phyloP scores from a whole-genome alignment of 2,888 invertebrate genomes.

The Glaucopsyche alexis region DNA sequence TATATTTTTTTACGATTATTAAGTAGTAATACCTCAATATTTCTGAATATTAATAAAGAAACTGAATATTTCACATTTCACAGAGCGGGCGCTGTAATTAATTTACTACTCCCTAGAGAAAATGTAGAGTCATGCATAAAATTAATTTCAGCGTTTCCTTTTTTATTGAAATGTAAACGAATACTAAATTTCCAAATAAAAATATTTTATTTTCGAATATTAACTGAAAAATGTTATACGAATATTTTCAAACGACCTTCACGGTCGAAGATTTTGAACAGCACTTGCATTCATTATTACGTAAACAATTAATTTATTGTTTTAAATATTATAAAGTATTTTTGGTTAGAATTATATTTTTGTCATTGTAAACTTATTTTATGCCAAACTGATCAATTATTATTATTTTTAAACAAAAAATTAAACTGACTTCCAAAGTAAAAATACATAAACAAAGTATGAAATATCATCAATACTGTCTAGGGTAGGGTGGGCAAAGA shows the following conservation, averaged over 20 bases:
- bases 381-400: not conserved
- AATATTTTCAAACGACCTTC: not conserved
- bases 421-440: too few species aligned
- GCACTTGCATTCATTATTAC: not conserved
- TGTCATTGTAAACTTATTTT: conserved; percentile 2
- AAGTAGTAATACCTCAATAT: too few species aligned
- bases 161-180: not conserved
- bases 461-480: too few species aligned
- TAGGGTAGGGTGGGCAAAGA: too few species aligned
- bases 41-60: too few species aligned
- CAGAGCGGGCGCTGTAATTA: not conserved
- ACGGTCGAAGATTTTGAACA: not conserved
- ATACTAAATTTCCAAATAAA: not conserved
- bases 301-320: not conserved
- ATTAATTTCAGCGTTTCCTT: not conserved
- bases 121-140: not conserved
- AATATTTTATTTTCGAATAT: not conserved
- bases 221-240: not conserved
- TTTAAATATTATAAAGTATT: not conserved
- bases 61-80: not conserved
- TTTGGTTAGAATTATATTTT: not conserved
- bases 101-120: not conserved
- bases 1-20: too few species aligned
- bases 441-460: too few species aligned
- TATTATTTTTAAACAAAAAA: too few species aligned